Evolutionary conservation across 2,113 vertebrate genomes (phyloP).

Genomic region (Pyrgilauda ruficollis): DNA sequence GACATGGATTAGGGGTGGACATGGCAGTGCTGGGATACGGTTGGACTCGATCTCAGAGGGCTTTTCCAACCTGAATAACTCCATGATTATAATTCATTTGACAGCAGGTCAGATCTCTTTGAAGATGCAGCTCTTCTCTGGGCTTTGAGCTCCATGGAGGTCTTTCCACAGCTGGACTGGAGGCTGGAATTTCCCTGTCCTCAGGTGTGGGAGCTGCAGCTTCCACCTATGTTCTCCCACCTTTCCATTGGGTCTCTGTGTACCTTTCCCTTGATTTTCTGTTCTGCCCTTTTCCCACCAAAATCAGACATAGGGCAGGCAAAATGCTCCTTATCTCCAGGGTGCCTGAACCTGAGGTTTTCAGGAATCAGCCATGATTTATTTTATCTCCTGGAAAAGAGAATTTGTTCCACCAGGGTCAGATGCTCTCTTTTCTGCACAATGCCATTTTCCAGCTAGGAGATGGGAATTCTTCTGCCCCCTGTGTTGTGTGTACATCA

Average conservation of each 20-base stretch:
- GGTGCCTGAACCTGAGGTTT: background rate
- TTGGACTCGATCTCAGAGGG: background rate
- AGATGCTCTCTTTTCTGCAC: background rate
- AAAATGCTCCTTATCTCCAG: background rate
- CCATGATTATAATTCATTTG: background rate
- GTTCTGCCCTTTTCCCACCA: background rate
- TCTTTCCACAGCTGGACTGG: background rate
- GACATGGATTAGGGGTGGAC: background rate
- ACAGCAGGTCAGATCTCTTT: background rate
- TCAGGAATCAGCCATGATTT: background rate
- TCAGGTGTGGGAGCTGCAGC: background rate
- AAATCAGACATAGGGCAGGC: background rate
- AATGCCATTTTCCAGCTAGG: background rate
- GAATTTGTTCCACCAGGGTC: background rate
- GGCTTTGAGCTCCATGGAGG: background rate
- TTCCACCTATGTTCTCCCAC: background rate
- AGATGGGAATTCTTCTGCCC: background rate
- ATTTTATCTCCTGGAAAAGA: background rate
- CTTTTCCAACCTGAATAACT: background rate
- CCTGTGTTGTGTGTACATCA: background rate
- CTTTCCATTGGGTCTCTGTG: background rate
- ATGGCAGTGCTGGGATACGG: fast-evolving
- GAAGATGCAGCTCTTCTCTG: background rate
- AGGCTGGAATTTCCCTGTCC: background rate
- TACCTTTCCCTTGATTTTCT: background rate